These are phyloP conservation scores for Meriones psammophilus DNA, from an alignment of 2,797 vertebrate species.

Conservation along the genomic window DNA sequence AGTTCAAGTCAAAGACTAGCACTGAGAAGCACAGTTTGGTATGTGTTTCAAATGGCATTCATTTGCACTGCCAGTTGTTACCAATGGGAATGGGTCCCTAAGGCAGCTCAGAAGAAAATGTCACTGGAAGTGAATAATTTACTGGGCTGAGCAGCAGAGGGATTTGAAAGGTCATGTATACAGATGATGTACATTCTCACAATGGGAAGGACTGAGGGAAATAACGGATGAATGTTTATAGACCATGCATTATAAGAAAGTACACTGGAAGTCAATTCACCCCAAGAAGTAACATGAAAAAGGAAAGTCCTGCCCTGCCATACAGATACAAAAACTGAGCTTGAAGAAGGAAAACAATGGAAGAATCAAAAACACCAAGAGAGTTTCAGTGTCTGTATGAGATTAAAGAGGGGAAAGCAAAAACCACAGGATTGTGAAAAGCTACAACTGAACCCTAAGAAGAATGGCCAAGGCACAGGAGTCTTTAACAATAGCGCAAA, in stretches of 20 bases:
- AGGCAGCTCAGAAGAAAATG: conserved; percentile 17
- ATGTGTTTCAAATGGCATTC: background rate
- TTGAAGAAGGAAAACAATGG: background rate
- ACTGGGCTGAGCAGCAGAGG: background rate
- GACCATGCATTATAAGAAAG: background rate
- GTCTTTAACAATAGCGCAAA: background rate
- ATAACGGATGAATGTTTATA: background rate
- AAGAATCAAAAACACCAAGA: background rate
- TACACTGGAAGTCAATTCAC: background rate
- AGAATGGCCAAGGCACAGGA: background rate
- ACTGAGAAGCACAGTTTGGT: background rate
- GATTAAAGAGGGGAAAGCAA: background rate
- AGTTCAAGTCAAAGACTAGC: background rate
- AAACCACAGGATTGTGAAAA: background rate
- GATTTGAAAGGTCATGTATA: conserved; percentile 7
- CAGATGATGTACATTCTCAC: background rate
- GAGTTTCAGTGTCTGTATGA: background rate
- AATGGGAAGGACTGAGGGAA: background rate
- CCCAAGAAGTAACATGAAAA: background rate
- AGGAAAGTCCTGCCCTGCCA: fast-evolving
- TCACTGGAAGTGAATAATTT: conserved; percentile 17
- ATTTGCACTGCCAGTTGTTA: background rate
- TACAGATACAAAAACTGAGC: background rate
- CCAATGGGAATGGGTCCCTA: background rate
- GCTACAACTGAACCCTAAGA: background rate